Evolutionary conservation across 2,113 vertebrate genomes (phyloP), one percentile per base, ranked within the genome.

Genomic region (Gavialis gangeticus): DNA sequence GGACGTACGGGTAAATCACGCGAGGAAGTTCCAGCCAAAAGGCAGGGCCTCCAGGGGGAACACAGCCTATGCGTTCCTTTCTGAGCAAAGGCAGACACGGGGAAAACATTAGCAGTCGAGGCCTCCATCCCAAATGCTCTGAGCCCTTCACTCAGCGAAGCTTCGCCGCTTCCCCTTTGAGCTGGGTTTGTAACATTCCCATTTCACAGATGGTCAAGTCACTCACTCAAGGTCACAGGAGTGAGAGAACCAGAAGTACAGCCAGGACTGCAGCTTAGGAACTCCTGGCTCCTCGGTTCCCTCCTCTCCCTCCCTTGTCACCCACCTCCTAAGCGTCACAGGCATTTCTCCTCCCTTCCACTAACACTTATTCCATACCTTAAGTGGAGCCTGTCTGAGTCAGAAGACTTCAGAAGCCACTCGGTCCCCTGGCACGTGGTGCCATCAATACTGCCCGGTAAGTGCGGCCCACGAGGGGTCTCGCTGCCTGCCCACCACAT

Each of bases 211-310:
- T 1, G 12, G 25, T 27, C 22, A 95, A 92, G 58, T 12, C 59
- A 82, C 66, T 62, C 81, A 37, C 86, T 85, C 77, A 95, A 92
- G 92, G 90, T 86, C 90, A 91, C 4, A 3, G 58, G 24, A 69
- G 19, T 88, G n/a, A 19, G 79, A 28, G 25, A 24, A n/a, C n/a
- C 22, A 78, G 13, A 16, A 4, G 18, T 12, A 30, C 10, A 69
- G 30, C 30, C 67, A 34, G 2, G 3, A 34, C 19, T 71, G 67
- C 8, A 37, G 30, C 5, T 1, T 2, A 1, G 67, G 56, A 14
- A 24, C 62, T 83, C 73, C 67, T 28, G 28, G 58, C 60, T 62
- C 46, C 64, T 37, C 80, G 58, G 17, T 75, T 5, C 3, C 1
- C 19, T 18, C 46, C 75, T 37, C 16, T 84, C 58, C 28, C 75